Evolutionary conservation across 2,888 invertebrate species (phyloP), one percentile per base, ranked within the genome.

Genomic region (Acrocera orbiculus): DNA sequence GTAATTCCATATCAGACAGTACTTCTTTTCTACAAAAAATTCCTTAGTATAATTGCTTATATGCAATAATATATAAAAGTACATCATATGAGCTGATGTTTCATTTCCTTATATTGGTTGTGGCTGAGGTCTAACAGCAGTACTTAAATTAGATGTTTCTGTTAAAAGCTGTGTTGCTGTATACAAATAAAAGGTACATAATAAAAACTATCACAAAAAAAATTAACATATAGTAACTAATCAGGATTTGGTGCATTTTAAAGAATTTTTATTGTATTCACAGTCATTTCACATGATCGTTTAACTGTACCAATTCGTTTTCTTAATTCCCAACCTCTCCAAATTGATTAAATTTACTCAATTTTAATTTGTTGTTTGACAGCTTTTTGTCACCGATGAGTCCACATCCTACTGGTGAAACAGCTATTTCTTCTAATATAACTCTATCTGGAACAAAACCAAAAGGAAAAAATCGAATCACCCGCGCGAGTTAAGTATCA

Each of bases 91-190:
- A 52, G 82, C 83, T 20, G 81, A 81, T 4, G 87, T 86, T 17
- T 85, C 85, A 14, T 87, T 87, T 38, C 87, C 86, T 13, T 86
- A 79, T 47, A 89, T 87, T 17, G 89, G 87, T 47, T 85, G 83
- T 3, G 89, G 87, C 43, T 86, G 67, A 1, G 86, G 86, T 36
- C 85, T 65, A n/a, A 73, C 67, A 9, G 29, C 22, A 8, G 16
- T 17, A 15, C 9, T 53, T 38, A 54, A 47, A 20, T 45, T 48
- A 32, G 48, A 46, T n/a, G 35, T 10, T 35, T 59, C 59, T 10
- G 56, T 50, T 9, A 58, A 57, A 17, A 58, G 44, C 4, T 57
- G 52, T 22, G 56, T 50, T 30, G 54, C 56, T 56, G 41, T 9
- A 41, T 39, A 36, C 29, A 23, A 11, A 37, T 39, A 35, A 20